phyloP scores from a whole-genome alignment of 2,113 vertebrate species.

The Microtus ochrogaster region DNA sequence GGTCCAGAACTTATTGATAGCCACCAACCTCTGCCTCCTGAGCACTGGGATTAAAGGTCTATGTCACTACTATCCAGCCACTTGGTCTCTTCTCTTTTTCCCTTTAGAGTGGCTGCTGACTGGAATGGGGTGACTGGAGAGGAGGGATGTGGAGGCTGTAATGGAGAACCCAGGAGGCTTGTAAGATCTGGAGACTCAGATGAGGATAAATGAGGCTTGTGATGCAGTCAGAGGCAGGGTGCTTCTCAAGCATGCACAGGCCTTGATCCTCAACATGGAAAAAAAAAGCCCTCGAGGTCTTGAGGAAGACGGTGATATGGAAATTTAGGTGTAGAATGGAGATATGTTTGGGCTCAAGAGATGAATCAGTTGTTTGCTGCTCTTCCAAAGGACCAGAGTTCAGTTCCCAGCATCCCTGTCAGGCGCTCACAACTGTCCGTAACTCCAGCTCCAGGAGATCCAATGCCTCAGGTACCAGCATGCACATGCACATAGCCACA shows the following conservation, averaged over 20 bases:
- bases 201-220: background rate
- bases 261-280: background rate
- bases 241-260: background rate
- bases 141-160: background rate
- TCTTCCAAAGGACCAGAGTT: background rate
- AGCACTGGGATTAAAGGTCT: background rate
- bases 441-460: background rate
- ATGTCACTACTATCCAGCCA: background rate
- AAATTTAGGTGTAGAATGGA: background rate
- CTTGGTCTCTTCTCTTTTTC: background rate
- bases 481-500: background rate
- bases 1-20: background rate
- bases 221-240: background rate
- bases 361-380: background rate
- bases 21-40: background rate
- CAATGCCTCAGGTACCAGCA: background rate
- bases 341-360: background rate
- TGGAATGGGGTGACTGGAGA: background rate
- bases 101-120: background rate
- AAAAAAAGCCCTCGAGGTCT: background rate
- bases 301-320: background rate
- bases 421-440: background rate
- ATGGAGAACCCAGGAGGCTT: background rate
- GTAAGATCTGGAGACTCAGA: background rate
- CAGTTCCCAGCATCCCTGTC: background rate